Conservation (phyloP, 2,888 invertebrate species). For the Eurytoma adleriae region DNA sequence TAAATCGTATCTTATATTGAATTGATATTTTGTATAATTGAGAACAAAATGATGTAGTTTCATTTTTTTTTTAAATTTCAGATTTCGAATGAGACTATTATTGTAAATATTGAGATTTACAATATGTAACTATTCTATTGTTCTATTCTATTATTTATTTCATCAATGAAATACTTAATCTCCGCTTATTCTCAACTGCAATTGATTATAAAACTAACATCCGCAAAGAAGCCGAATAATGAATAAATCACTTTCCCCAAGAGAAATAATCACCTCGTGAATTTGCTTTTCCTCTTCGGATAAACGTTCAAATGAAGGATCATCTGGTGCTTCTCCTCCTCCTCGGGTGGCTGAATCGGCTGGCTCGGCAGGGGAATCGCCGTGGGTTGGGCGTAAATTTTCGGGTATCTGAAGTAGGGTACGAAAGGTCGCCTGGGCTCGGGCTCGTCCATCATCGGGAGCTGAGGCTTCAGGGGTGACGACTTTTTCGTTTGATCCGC, state of each 20-base stretch:
- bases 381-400: conserved; percentile 58
- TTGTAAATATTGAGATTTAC: too few species aligned
- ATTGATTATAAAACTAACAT: too few species aligned
- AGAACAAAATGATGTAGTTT: too few species aligned
- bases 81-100: too few species aligned
- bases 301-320: conserved; percentile 83
- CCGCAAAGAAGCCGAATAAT: too few species aligned
- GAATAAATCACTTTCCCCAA: neutral
- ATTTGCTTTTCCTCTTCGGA: conserved; percentile 76
- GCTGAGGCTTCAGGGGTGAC: conserved; percentile 8
- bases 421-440: conserved; percentile 64
- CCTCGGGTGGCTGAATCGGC: conserved; percentile 57
- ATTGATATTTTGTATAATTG: too few species aligned
- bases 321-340: conserved; percentile 79
- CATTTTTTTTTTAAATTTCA: too few species aligned
- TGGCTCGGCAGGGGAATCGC: conserved; percentile 57
- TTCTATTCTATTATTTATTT: too few species aligned
- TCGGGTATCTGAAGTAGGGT: conserved; percentile 61
- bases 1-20: too few species aligned
- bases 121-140: too few species aligned
- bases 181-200: too few species aligned
- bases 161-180: too few species aligned
- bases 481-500: conserved; percentile 66
- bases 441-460: conserved; percentile 65
- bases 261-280: conserved; percentile 65